Conservation (phyloP, 2,797 vertebrate genomes). For the Phaenicophaeus curvirostris region DNA sequence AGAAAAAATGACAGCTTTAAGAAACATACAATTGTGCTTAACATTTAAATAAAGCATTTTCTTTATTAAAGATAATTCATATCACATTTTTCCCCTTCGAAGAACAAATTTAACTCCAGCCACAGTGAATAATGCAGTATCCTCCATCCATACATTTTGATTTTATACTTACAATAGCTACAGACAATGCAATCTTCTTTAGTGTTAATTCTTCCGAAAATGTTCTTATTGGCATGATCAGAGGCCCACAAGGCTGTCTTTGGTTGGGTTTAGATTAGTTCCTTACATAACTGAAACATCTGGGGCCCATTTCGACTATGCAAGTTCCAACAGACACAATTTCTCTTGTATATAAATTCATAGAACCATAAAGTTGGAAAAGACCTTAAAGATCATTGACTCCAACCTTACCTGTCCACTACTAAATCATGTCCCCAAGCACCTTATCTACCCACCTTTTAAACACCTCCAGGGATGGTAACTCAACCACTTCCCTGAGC, state of each 20-base stretch:
- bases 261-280: constrained; percentile 23
- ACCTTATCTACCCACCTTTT: too few species aligned
- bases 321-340: not conserved
- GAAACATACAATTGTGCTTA: not conserved
- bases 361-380: not conserved
- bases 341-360: not conserved
- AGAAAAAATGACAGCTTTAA: not conserved
- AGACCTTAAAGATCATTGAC: too few species aligned
- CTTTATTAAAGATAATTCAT: not conserved
- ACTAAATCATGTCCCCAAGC: too few species aligned
- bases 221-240: not conserved
- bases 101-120: not conserved
- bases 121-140: not conserved
- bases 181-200: not conserved
- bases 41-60: not conserved
- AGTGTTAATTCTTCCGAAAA: not conserved
- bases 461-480: too few species aligned
- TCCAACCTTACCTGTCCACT: too few species aligned
- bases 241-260: constrained; percentile 25
- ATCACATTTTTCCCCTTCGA: not conserved
- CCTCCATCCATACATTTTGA: not conserved
- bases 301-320: constrained; percentile 4
- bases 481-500: too few species aligned
- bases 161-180: not conserved
- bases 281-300: constrained; percentile 51